Percentiles rank a stretch among this genome's conserved stretches.
Conservation (phyloP, 2,888 invertebrate species). For the Harmothoe impar region DNA sequence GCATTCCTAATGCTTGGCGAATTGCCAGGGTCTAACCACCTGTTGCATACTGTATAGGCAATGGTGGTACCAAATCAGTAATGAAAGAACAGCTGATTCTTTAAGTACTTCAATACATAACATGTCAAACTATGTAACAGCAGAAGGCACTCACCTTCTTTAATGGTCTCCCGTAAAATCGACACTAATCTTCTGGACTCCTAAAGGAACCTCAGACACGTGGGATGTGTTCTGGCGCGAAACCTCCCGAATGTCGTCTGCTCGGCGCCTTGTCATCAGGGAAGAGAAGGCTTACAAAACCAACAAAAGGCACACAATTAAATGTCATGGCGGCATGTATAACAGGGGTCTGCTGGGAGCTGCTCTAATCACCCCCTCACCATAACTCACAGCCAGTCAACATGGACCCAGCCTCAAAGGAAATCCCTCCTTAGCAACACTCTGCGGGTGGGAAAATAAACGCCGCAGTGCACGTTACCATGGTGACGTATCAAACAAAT, state of each 20-base stretch:
- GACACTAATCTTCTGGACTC: no score
- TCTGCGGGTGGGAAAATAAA: constrained; percentile 4
- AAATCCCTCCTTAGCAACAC: not conserved
- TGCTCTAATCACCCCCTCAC: not conserved
- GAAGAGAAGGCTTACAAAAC: not conserved
- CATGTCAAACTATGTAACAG: no score
- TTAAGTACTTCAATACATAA: no score
- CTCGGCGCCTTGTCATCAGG: not conserved
- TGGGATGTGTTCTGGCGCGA: not conserved
- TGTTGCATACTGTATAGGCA: no score
- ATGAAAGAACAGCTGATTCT: no score
- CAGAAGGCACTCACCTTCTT: no score
- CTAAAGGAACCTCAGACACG: not conserved
- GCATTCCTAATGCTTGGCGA: no score
- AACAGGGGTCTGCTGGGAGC: not conserved
- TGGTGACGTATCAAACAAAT: not conserved
- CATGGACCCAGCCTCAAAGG: not conserved
- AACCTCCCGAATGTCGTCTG: not conserved
- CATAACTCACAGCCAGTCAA: not conserved
- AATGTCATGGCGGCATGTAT: not conserved
- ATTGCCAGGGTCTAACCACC: no score
- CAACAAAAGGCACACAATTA: not conserved
- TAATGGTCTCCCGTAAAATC: no score
- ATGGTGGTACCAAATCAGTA: no score
- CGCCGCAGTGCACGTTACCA: not conserved